Percentiles rank a stretch among this genome's conserved stretches.
Evolutionary conservation across 2,888 invertebrate species (phyloP).

Genomic region (Stenodema calcarata): DNA sequence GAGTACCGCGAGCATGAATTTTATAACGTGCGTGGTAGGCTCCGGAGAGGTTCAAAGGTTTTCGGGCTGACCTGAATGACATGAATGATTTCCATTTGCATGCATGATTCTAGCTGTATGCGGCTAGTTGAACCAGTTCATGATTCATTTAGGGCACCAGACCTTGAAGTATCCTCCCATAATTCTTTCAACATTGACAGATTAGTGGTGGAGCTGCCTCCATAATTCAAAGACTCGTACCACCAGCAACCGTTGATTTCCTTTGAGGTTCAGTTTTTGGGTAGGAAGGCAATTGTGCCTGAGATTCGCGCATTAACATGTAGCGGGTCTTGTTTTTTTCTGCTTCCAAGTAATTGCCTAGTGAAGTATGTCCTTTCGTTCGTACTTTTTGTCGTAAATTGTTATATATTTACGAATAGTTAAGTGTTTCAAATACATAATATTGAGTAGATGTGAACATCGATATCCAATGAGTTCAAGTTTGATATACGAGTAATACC

Average conservation of each 20-base stretch:
- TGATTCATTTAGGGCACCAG: not conserved
- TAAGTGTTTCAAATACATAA: no score
- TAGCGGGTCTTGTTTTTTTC: not conserved
- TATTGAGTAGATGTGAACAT: no score
- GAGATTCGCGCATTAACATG: not conserved
- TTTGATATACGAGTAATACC: no score
- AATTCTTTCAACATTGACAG: not conserved
- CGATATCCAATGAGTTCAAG: no score
- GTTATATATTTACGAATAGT: no score
- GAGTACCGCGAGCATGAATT: not conserved
- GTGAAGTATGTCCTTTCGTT: not conserved
- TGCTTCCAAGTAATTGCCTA: not conserved
- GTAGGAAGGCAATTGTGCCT: not conserved
- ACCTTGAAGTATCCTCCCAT: not conserved
- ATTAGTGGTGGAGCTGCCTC: not conserved
- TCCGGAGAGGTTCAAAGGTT: not conserved
- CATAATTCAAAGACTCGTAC: not conserved
- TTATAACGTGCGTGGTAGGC: not conserved
- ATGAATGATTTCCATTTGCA: not conserved
- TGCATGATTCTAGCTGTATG: not conserved
- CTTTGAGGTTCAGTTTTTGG: not conserved
- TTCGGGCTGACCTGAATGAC: no score
- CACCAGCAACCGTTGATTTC: not conserved
- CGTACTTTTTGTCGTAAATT: no score
- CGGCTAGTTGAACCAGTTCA: not conserved